Evolutionary conservation across 1,140 invertebrate genomes (phyloP).

Genomic region (Pogonus chalceus): DNA sequence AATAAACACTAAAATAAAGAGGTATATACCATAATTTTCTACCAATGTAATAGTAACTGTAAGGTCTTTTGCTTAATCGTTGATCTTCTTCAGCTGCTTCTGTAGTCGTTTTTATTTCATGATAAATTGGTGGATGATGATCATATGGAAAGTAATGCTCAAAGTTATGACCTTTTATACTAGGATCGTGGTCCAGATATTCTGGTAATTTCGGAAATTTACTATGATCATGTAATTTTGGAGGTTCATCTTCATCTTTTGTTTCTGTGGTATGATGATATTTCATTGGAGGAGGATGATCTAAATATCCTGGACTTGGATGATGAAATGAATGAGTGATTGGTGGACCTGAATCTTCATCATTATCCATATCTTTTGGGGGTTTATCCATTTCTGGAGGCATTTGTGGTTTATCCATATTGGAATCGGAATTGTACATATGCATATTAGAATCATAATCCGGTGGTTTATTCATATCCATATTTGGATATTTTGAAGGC

Average conservation of each 20-base stretch:
- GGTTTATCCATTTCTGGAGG: background rate
- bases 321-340: too few species aligned
- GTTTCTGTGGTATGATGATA: background rate
- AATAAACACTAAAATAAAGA: conserved; percentile 75
- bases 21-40: conserved; percentile 74
- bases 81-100: conserved; percentile 37
- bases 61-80: conserved; percentile 56
- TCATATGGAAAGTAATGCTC: conserved; percentile 30
- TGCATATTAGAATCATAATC: conserved; percentile 12
- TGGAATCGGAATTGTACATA: background rate
- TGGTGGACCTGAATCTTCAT: background rate
- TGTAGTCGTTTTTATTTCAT: conserved; percentile 38
- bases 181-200: conserved; percentile 24
- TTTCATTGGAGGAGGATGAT: background rate
- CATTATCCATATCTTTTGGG: background rate
- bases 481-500: conserved; percentile 27
- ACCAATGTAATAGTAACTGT: conserved; percentile 72
- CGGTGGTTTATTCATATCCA: conserved; percentile 19
- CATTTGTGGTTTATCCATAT: background rate
- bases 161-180: conserved; percentile 38
- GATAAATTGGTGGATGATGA: conserved; percentile 32
- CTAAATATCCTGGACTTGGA: background rate
- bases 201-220: conserved; percentile 7
- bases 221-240: background rate
- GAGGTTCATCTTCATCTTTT: background rate